Percentiles rank a stretch among this genome's conserved stretches.
Evolutionary conservation across 1,140 invertebrate species (phyloP).

Genomic region (Lasioglossum baleicum): DNA sequence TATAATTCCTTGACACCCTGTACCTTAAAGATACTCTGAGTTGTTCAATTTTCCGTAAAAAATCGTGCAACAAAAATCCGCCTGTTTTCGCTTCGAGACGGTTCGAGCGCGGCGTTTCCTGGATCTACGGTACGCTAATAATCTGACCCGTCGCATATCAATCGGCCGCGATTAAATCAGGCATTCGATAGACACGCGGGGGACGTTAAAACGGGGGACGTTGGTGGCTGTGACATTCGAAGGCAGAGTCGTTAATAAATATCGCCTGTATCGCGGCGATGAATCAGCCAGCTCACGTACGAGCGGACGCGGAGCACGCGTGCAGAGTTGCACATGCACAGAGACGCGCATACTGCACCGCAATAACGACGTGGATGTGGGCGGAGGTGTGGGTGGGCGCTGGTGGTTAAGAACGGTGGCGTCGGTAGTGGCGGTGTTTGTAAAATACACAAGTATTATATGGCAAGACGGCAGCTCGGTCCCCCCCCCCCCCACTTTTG

Average conservation of each 20-base stretch:
- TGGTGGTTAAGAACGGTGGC: conserved; percentile 4
- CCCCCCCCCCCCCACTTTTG: conserved; percentile 64
- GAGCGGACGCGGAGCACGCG: not conserved
- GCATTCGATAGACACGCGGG: not conserved
- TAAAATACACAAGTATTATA: conserved; percentile 73
- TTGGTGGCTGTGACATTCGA: not conserved
- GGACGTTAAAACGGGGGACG: not conserved
- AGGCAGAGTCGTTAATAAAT: conserved; percentile 21
- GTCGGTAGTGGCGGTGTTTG: conserved; percentile 52
- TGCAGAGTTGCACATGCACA: not conserved
- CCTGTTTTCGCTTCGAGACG: too few relatives aligned
- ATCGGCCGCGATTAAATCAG: not conserved
- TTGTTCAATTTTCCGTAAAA: too few relatives aligned
- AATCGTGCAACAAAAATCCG: too few relatives aligned
- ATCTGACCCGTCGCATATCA: not conserved
- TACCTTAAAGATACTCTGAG: too few relatives aligned
- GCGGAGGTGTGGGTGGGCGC: not conserved
- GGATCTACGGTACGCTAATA: not conserved
- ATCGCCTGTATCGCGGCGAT: not conserved
- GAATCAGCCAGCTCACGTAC: conserved; percentile 3
- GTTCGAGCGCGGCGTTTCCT: too few relatives aligned
- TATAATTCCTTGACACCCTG: too few relatives aligned
- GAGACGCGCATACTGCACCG: not conserved
- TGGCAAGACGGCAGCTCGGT: conserved; percentile 45
- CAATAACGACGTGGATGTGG: conserved; percentile 8